Base-by-base conservation (phyloP, 2,888 invertebrate genomes). In the Nemotelus nigrinus region DNA sequence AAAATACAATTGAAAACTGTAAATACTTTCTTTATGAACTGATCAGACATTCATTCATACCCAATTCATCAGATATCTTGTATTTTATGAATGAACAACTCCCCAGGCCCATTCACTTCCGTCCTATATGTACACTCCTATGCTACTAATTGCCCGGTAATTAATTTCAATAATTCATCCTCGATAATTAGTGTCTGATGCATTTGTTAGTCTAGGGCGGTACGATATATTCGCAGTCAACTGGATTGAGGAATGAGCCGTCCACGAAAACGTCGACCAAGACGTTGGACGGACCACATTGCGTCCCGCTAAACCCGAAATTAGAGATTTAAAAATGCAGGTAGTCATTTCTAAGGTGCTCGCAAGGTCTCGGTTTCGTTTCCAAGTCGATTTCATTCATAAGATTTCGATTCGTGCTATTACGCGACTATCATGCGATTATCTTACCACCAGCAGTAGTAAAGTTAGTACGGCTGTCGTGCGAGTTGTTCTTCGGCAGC, bases 91-190 rank as follows among this genome's bases (percentile, higher is more conserved):
- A 79, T 79, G 79, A 79, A 79, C 8, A 7, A 65, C 10, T 41
- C 58, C 48, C 44, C 47, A 70, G 41, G 53, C 48, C 71, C 63
- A 77, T 55, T 70, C 68, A 64, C 43, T 43, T 67, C 39, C 67
- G 65, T 25, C 25, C 25, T 25, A 25, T 25, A 25, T 25, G 53
- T 68, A 68, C 71, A 65, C 78, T 77, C 58, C 44, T 45, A n/a
- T 67, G 8, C 50, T 48, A 48, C 77, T 79, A 79, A 79, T 79
- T 79, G 77, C 55, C 47, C 68, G 58, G 76, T 65, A 79, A 79
- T 79, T 79, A 79, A 77, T 79, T 79, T 79, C 77, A 79, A 79
- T 79, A 79, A 79, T 79, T 79, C 79, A 79, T 77, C 55, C 74
- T 58, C 8, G 45, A 74, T 67, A 79, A 79, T 79, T 79, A 79